A percentile compares a stretch with the other conserved stretches of the same genome.
phyloP scores from a whole-genome alignment of 2,113 vertebrate genomes.

The Petrocephalus microphthalmus region DNA sequence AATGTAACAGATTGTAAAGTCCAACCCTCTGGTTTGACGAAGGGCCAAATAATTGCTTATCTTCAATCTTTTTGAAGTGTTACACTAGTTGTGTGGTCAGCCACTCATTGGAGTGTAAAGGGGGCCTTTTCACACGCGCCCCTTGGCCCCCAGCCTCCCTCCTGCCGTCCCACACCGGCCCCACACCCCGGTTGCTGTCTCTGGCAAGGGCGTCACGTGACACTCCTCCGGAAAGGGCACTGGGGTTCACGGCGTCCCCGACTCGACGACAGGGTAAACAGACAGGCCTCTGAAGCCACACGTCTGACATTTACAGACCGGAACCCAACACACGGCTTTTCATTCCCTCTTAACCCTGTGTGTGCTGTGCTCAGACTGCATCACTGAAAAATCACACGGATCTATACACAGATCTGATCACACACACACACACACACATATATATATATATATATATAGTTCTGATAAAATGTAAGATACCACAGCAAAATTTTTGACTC shows the following conservation, averaged over 20 bases:
- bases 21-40: background rate
- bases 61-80: background rate
- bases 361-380: background rate
- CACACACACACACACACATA: background rate
- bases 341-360: background rate
- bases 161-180: background rate
- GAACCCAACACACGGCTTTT: background rate
- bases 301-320: constrained; percentile 10
- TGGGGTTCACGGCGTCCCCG: background rate
- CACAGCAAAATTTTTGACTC: too few species aligned
- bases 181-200: background rate
- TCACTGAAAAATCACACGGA: background rate
- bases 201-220: background rate
- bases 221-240: constrained; percentile 16
- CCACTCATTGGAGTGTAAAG: background rate
- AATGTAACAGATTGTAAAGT: background rate
- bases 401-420: background rate
- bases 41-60: background rate
- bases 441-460: background rate
- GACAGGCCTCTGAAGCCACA: background rate
- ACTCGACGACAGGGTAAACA: constrained; percentile 1
- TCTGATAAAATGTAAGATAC: too few species aligned
- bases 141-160: background rate
- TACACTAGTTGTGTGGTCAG: background rate
- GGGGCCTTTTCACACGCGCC: background rate